phyloP scores from a whole-genome alignment of 2,888 invertebrate species.

The Ectemnius lituratus region DNA sequence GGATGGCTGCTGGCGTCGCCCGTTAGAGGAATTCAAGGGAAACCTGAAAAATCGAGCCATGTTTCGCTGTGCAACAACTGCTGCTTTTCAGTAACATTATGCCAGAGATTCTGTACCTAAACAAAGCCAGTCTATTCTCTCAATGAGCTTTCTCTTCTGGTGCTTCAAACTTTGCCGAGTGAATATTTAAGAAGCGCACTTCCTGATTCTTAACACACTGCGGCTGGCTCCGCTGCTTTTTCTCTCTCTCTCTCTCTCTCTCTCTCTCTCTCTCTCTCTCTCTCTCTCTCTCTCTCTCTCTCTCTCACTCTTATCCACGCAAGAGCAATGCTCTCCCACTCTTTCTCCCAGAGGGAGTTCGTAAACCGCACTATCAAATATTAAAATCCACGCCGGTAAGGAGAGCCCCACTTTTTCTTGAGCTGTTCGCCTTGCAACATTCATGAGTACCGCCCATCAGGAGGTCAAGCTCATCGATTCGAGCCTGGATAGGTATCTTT shows the following conservation, averaged over 20 bases:
- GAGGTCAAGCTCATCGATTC: slow-evolving; percentile 43
- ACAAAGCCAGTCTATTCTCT: slow-evolving; percentile 36
- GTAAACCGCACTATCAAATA: slow-evolving; percentile 58
- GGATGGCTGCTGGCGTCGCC: too few relatives aligned
- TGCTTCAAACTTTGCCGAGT: slow-evolving; percentile 40
- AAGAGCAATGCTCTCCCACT: too few relatives aligned
- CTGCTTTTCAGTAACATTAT: background rate
- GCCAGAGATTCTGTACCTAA: slow-evolving; percentile 31
- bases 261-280: slow-evolving; percentile 10
- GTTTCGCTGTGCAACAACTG: too few relatives aligned
- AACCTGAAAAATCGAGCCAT: too few relatives aligned
- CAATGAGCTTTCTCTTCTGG: slow-evolving; percentile 8
- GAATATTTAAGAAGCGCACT: slow-evolving; percentile 56
- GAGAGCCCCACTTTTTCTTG: slow-evolving; percentile 47
- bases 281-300: slow-evolving; percentile 36
- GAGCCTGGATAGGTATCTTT: slow-evolving; percentile 8
- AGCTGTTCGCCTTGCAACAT: slow-evolving; percentile 39
- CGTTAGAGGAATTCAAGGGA: too few relatives aligned
- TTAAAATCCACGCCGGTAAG: slow-evolving; percentile 60
- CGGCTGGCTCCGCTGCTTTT: slow-evolving; percentile 20
- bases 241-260: slow-evolving; percentile 14
- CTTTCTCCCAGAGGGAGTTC: background rate
- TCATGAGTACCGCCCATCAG: slow-evolving; percentile 41
- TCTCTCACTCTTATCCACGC: background rate
- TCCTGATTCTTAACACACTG: slow-evolving; percentile 55